These are phyloP conservation scores for Collichthys lucidus DNA, from an alignment of 2,113 vertebrate species.

Conservation along the genomic window DNA sequence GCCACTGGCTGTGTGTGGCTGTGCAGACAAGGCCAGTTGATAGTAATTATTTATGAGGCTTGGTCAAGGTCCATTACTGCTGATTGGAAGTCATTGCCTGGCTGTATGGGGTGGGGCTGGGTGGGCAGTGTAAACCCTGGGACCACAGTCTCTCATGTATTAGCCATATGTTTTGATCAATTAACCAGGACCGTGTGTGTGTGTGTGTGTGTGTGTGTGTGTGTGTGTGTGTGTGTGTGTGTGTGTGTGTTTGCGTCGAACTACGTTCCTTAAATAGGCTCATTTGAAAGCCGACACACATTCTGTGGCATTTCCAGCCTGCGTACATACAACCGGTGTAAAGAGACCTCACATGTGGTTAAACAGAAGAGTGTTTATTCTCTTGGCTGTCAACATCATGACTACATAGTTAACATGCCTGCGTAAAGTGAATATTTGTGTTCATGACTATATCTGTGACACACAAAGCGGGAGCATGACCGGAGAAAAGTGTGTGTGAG, in stretches of 20 bases:
- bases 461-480: background rate
- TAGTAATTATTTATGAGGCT: slow-evolving; percentile 84
- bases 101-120: slow-evolving; percentile 55
- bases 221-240: slow-evolving; percentile 45
- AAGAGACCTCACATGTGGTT: slow-evolving; percentile 42
- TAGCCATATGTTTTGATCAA: slow-evolving; percentile 68
- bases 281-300: slow-evolving; percentile 23
- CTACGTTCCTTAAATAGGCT: slow-evolving; percentile 44
- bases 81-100: slow-evolving; percentile 81
- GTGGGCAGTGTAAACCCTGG: slow-evolving; percentile 60
- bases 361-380: slow-evolving; percentile 37
- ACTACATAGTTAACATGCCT: slow-evolving; percentile 32
- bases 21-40: slow-evolving; percentile 77
- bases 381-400: slow-evolving; percentile 37
- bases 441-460: background rate
- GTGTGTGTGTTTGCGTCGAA: slow-evolving; percentile 17
- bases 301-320: slow-evolving; percentile 21
- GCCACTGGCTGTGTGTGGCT: slow-evolving; percentile 54
- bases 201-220: slow-evolving; percentile 25
- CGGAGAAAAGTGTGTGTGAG: background rate
- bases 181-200: slow-evolving; percentile 58
- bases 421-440: slow-evolving; percentile 24
- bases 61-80: slow-evolving; percentile 82
- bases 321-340: background rate
- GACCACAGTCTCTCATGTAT: slow-evolving; percentile 65